phyloP scores from a whole-genome alignment of 2,113 vertebrate genomes.

The Leptosomus discolor region DNA sequence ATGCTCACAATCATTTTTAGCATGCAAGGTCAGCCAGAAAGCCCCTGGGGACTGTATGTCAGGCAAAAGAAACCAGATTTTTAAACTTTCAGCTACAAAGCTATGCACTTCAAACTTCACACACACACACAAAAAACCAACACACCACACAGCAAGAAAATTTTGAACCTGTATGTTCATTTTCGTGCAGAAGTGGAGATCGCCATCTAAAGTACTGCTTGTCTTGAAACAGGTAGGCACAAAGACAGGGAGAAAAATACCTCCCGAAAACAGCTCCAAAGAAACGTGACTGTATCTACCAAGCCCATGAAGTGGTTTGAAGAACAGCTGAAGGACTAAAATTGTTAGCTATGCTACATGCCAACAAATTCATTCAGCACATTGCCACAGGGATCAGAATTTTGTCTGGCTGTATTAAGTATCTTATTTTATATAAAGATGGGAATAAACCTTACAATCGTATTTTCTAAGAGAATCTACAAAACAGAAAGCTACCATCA shows the following conservation, averaged over 20 bases:
- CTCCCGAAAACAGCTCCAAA: neutral
- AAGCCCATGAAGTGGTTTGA: slow-evolving; percentile 1
- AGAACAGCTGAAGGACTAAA: slow-evolving; percentile 36
- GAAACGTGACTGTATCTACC: neutral
- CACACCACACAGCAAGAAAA: neutral
- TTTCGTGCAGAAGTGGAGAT: neutral
- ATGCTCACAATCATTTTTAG: rapidly evolving
- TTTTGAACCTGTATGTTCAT: neutral
- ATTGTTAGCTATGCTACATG: neutral
- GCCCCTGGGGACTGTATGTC: rapidly evolving
- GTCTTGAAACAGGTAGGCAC: neutral
- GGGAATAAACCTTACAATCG: slow-evolving; percentile 34
- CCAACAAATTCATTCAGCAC: neutral
- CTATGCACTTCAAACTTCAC: neutral
- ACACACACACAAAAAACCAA: neutral
- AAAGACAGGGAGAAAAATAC: neutral
- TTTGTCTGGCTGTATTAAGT: slow-evolving; percentile 41
- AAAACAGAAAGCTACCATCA: neutral
- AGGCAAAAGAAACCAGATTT: neutral
- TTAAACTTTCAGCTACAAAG: neutral
- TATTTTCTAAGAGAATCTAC: slow-evolving; percentile 23
- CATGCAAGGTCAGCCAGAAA: neutral
- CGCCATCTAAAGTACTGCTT: neutral
- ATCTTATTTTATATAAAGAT: slow-evolving; percentile 51
- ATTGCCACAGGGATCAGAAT: slow-evolving; percentile 36